Conservation (phyloP, 2,888 invertebrate genomes). For the Polyommatus iphigenia region DNA sequence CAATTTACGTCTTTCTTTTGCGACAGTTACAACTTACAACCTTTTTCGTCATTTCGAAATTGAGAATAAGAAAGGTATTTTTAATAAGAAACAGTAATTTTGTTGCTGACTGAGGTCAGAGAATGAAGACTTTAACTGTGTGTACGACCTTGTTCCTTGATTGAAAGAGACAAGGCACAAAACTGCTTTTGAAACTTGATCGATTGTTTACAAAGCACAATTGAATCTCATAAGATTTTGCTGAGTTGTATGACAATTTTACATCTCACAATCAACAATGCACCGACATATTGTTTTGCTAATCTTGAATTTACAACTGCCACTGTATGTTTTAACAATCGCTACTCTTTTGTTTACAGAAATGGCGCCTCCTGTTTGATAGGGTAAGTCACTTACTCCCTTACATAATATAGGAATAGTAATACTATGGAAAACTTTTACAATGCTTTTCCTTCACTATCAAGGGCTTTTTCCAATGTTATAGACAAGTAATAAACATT, state of each 20-base stretch:
- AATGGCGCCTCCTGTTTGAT: slow-evolving; percentile 94
- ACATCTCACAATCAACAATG: slow-evolving; percentile 22
- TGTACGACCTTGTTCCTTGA: not conserved
- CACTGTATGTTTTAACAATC: not conserved
- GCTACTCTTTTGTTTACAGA: slow-evolving; percentile 80
- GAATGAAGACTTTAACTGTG: not conserved
- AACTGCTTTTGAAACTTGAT: not conserved
- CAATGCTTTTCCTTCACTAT: no score
- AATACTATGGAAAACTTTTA: no score
- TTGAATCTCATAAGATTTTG: slow-evolving; percentile 21
- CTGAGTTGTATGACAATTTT: slow-evolving; percentile 19
- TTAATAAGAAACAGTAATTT: not conserved
- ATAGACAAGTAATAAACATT: not conserved
- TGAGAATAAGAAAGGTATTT: not conserved
- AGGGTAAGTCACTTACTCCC: slow-evolving; percentile 79
- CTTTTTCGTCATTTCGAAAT: no score
- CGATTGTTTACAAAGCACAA: slow-evolving; percentile 15
- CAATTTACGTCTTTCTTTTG: no score
- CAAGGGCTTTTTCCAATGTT: not conserved
- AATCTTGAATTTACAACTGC: slow-evolving; percentile 10
- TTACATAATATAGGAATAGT: not conserved
- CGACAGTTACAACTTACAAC: no score
- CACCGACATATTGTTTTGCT: not conserved
- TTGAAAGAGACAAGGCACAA: slow-evolving; percentile 16
- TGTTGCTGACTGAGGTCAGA: not conserved